A percentile compares a stretch with the other conserved stretches of the same genome.
Conservation (phyloP, 2,797 vertebrate species). For the Botia almorhae region DNA sequence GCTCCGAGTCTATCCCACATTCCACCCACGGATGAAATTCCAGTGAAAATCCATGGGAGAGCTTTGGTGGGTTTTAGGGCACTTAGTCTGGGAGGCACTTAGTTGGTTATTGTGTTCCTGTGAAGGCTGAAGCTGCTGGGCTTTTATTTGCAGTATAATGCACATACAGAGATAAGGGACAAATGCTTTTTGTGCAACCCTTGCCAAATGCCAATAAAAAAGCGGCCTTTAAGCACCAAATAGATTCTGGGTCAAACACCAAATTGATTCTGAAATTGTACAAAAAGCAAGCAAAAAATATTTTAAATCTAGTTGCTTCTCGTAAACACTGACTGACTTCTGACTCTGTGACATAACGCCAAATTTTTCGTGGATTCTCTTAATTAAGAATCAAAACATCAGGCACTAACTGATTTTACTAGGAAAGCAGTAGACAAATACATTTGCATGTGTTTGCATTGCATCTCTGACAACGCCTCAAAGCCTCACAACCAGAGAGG, state of each 20-base stretch:
- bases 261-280: constrained; percentile 19
- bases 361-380: background rate
- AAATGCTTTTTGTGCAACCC: constrained; percentile 27
- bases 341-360: background rate
- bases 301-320: background rate
- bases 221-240: background rate
- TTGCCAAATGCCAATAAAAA: constrained; percentile 38
- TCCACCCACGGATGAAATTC: constrained; percentile 48
- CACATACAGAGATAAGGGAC: constrained; percentile 32
- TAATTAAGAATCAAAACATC: background rate
- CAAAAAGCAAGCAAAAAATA: constrained; percentile 13
- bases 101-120: constrained; percentile 35
- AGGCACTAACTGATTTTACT: constrained; percentile 8
- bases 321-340: background rate
- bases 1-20: constrained; percentile 49
- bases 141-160: constrained; percentile 24
- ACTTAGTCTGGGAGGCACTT: constrained; percentile 36
- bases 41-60: constrained; percentile 44
- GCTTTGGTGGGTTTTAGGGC: constrained; percentile 37
- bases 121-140: constrained; percentile 37
- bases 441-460: constrained; percentile 38
- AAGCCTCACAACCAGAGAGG: constrained; percentile 28
- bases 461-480: constrained; percentile 34
- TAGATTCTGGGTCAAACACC: constrained; percentile 26
- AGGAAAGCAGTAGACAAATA: constrained; percentile 21